These are phyloP conservation scores for Meriones psammophilus DNA, from an alignment of 2,797 vertebrate species.

Conservation along the genomic window DNA sequence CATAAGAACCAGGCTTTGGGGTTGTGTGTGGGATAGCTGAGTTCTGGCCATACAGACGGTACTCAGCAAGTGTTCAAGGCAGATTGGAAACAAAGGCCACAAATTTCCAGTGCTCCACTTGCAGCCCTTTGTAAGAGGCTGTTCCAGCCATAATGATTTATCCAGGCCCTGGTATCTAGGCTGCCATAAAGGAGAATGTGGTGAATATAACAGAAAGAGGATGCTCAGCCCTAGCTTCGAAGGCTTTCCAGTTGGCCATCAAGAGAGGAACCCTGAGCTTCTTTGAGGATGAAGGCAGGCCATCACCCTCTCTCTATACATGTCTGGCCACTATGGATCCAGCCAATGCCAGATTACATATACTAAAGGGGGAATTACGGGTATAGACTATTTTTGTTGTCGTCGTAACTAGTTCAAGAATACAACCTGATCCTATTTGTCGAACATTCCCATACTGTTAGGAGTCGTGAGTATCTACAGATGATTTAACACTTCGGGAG, in stretches of 20 bases:
- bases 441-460: neutral
- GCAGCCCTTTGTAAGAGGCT: neutral
- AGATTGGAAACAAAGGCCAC: neutral
- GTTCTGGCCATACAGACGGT: neutral
- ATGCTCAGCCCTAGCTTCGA: no score
- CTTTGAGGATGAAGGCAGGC: neutral
- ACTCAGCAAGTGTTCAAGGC: neutral
- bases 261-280: neutral
- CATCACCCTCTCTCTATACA: no score
- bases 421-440: neutral
- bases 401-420: neutral
- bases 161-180: neutral
- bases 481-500: neutral
- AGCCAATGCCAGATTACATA: neutral
- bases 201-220: no score
- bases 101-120: neutral
- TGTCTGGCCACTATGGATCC: neutral
- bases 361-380: neutral
- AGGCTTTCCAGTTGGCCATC: neutral
- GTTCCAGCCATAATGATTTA: neutral
- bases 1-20: neutral
- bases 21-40: neutral
- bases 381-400: neutral
- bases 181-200: neutral
- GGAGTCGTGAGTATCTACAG: neutral